Evolutionary conservation across 37 sponge, comb jelly and placozoan genomes (phyloP).

Genomic region (Haliclona indistincta): DNA sequence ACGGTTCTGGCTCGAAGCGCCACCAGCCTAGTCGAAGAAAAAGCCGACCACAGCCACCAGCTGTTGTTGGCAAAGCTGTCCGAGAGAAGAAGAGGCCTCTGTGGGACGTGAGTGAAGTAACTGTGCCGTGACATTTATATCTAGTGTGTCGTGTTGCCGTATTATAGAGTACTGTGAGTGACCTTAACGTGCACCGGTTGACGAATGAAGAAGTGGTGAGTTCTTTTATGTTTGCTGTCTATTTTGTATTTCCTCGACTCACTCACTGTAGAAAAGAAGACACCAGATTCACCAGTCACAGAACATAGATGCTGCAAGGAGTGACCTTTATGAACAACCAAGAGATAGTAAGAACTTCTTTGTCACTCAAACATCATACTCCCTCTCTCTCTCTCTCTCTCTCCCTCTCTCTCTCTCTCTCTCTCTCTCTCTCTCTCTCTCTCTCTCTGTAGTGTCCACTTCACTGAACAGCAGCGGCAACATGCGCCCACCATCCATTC

Average conservation of each 20-base stretch:
- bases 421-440: background rate
- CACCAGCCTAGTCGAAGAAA: too few relatives aligned
- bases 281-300: constrained; percentile 23
- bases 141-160: too few relatives aligned
- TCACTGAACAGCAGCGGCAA: constrained; percentile 31
- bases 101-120: too few relatives aligned
- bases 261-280: constrained; percentile 34
- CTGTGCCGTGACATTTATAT: too few relatives aligned
- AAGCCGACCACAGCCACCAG: too few relatives aligned
- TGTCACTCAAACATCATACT: too few relatives aligned
- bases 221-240: background rate
- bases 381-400: constrained; percentile 42
- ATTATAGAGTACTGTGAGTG: constrained; percentile 11
- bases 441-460: background rate
- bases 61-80: too few relatives aligned
- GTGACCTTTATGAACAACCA: constrained; percentile 53
- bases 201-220: constrained; percentile 39
- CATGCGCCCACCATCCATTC: constrained; percentile 13
- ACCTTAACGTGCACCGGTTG: constrained; percentile 31
- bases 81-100: too few relatives aligned
- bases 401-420: background rate
- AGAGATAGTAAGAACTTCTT: constrained; percentile 32
- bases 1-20: too few relatives aligned
- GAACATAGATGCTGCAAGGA: constrained; percentile 50
- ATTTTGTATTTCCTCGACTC: background rate